phyloP scores from a whole-genome alignment of 2,797 vertebrate species.

The Delichon dasypus region DNA sequence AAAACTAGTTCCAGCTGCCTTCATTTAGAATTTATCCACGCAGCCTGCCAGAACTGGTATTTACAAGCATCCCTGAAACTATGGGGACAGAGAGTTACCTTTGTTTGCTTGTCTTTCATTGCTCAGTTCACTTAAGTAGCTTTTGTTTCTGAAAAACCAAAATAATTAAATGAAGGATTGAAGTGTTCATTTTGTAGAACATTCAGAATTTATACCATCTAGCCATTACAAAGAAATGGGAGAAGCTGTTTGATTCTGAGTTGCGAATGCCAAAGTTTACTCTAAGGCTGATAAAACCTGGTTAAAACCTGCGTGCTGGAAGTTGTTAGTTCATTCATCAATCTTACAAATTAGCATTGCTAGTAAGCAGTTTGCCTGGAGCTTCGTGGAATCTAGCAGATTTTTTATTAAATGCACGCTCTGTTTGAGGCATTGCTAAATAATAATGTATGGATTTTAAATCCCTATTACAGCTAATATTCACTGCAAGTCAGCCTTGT shows the following conservation, averaged over 20 bases:
- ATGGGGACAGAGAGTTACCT: background rate
- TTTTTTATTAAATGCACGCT: background rate
- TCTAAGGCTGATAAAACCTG: background rate
- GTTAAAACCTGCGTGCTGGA: background rate
- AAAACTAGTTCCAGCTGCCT: constrained; percentile 35
- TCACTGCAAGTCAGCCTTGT: background rate
- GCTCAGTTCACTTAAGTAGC: background rate
- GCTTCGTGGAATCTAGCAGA: background rate
- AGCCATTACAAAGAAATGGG: background rate
- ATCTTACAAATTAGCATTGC: background rate
- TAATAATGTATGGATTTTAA: background rate
- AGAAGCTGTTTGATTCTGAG: background rate
- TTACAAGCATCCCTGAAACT: background rate
- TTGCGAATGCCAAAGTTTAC: background rate
- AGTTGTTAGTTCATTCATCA: background rate
- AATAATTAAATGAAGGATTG: background rate
- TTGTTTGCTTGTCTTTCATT: background rate
- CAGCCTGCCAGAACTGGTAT: background rate
- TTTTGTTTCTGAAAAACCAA: constrained; percentile 35
- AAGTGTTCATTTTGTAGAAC: background rate
- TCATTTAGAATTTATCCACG: constrained; percentile 9
- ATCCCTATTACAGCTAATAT: background rate
- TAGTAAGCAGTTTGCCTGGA: background rate
- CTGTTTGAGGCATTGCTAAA: background rate
- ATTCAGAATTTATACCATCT: background rate